These are phyloP conservation scores for Willowsia nigromaculata DNA, from an alignment of 2,888 invertebrate species.

Conservation along the genomic window DNA sequence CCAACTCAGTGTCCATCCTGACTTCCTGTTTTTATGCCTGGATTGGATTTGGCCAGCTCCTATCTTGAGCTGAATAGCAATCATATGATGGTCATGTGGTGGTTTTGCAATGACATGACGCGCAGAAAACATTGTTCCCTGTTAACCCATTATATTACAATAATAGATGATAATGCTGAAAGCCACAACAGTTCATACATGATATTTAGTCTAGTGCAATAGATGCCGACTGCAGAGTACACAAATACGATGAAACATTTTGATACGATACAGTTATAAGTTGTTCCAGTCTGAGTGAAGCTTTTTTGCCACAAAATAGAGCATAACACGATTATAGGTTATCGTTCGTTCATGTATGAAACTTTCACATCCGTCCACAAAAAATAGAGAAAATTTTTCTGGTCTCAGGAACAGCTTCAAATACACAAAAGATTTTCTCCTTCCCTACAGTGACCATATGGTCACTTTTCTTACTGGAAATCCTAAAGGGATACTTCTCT, in stretches of 20 bases:
- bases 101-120: slow-evolving; percentile 2
- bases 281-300: background rate
- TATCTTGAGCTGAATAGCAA: background rate
- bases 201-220: slow-evolving; percentile 12
- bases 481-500: background rate
- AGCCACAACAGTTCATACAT: background rate
- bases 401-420: background rate
- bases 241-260: slow-evolving; percentile 18
- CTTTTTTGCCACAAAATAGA: slow-evolving; percentile 1
- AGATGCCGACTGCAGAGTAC: slow-evolving; percentile 47
- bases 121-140: background rate
- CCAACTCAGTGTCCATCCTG: background rate
- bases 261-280: background rate
- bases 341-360: slow-evolving; percentile 29
- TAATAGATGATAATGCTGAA: background rate
- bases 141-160: background rate
- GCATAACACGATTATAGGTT: slow-evolving; percentile 30
- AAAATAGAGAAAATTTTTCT: background rate
- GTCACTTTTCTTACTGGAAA: slow-evolving; percentile 32
- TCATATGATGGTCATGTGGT: background rate
- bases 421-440: slow-evolving; percentile 16
- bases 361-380: slow-evolving; percentile 5
- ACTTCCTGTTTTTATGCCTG: background rate
- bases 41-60: background rate
- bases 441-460: slow-evolving; percentile 22